Evolutionary conservation across 2,888 invertebrate species (phyloP).

Genomic region (Physocephala rufipes): DNA sequence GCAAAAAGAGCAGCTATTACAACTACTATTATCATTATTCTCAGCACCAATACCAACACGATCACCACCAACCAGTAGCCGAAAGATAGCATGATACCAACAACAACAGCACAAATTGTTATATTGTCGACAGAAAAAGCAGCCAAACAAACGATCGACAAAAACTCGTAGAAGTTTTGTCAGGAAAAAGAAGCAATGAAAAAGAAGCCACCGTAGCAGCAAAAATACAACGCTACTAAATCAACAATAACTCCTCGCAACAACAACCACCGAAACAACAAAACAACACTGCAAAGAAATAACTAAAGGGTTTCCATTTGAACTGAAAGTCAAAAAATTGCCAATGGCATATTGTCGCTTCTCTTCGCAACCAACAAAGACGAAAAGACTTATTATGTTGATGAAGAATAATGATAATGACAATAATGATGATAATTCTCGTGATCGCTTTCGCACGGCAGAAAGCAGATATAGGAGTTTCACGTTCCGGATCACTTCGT

Average conservation of each 20-base stretch:
- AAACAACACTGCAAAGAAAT: not conserved
- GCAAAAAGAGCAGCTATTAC: not conserved
- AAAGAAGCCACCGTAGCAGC: not conserved
- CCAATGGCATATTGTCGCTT: not conserved
- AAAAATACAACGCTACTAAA: not conserved
- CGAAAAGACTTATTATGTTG: not conserved
- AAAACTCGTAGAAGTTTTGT: slow-evolving; percentile 11
- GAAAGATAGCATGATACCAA: slow-evolving; percentile 12
- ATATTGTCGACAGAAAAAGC: not conserved
- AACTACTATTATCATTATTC: not conserved
- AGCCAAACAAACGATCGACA: not conserved
- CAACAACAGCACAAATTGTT: slow-evolving; percentile 19
- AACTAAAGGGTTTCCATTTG: not conserved
- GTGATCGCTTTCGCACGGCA: slow-evolving; percentile 3
- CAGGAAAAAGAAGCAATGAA: slow-evolving; percentile 7
- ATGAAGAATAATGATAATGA: slow-evolving; percentile 1
- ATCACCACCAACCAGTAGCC: no score
- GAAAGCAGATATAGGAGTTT: not conserved
- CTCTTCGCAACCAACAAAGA: not conserved
- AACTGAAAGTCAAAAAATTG: slow-evolving; percentile 8
- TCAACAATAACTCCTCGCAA: not conserved
- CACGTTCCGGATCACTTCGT: not conserved
- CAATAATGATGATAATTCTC: not conserved
- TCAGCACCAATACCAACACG: not conserved
- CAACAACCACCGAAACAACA: not conserved